Conservation (phyloP, 2,888 invertebrate genomes). For the Nebria brevicollis region DNA sequence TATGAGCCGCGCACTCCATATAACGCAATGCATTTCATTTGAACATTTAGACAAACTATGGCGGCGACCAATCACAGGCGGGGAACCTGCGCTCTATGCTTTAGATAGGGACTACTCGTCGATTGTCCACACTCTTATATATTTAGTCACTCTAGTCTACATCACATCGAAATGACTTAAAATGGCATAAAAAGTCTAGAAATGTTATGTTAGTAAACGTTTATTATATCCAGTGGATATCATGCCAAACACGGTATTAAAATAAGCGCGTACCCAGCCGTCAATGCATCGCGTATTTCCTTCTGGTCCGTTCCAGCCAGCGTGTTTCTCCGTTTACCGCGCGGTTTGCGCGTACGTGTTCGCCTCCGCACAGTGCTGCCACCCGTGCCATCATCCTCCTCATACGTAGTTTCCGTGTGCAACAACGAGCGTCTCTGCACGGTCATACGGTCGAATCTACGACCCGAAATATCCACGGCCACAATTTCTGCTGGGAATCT, state of each 20-base stretch:
- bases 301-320: slow-evolving; percentile 91
- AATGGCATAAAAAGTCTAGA: background rate
- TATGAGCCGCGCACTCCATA: too few relatives aligned
- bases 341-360: slow-evolving; percentile 77
- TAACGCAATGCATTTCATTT: too few relatives aligned
- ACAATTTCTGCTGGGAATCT: slow-evolving; percentile 91
- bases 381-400: slow-evolving; percentile 53
- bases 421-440: slow-evolving; percentile 83
- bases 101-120: too few relatives aligned
- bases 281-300: slow-evolving; percentile 85
- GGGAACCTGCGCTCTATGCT: too few relatives aligned
- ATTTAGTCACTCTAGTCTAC: too few relatives aligned
- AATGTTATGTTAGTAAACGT: too few relatives aligned
- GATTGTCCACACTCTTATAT: too few relatives aligned
- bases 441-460: slow-evolving; percentile 90
- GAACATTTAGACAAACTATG: too few relatives aligned
- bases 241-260: background rate
- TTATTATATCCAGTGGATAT: background rate
- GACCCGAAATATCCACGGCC: slow-evolving; percentile 88
- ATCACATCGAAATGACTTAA: background rate
- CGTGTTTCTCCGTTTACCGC: slow-evolving; percentile 88
- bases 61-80: too few relatives aligned
- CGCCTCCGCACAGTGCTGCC: slow-evolving; percentile 69
- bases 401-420: slow-evolving; percentile 64
- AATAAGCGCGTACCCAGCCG: slow-evolving; percentile 74